These are phyloP conservation scores for Heterodera schachtii DNA, from an alignment of 1,140 invertebrate species.

Conservation along the genomic window DNA sequence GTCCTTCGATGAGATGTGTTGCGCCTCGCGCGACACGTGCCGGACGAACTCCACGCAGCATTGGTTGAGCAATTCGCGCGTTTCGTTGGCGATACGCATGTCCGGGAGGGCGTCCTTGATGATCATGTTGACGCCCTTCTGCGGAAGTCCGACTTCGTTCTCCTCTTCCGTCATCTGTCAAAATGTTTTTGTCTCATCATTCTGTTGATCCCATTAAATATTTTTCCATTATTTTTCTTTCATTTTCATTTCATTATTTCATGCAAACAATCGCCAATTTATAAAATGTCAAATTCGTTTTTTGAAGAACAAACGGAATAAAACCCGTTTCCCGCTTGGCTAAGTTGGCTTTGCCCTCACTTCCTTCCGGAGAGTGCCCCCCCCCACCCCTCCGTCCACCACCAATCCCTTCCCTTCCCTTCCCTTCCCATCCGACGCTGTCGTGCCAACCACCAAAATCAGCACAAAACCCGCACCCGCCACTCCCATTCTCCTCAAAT, in stretches of 20 bases:
- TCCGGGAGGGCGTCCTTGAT: conserved; percentile 64
- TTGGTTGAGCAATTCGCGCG: conserved; percentile 59
- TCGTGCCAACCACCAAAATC: background rate
- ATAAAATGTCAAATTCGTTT: background rate
- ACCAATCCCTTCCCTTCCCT: too few species aligned
- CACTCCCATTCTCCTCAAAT: conserved; percentile 2
- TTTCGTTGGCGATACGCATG: conserved; percentile 63
- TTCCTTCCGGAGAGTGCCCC: background rate
- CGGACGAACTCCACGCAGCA: conserved; percentile 64
- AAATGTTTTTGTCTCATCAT: background rate
- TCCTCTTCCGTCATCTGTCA: conserved; percentile 63
- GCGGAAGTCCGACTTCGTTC: conserved; percentile 63
- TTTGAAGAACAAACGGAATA: background rate
- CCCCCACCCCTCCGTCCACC: too few species aligned
- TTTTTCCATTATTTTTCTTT: too few species aligned
- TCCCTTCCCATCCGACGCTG: background rate
- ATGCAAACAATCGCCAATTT: conserved; percentile 10
- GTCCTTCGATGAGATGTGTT: conserved; percentile 59
- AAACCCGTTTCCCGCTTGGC: background rate
- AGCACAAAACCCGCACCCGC: background rate
- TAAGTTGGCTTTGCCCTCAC: background rate
- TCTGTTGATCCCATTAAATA: background rate
- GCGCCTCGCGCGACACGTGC: conserved; percentile 60
- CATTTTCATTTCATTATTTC: background rate
- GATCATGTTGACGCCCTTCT: conserved; percentile 64